These are phyloP conservation scores for Eonycteris spelaea DNA, from an alignment of 2,113 vertebrate species.

Conservation along the genomic window DNA sequence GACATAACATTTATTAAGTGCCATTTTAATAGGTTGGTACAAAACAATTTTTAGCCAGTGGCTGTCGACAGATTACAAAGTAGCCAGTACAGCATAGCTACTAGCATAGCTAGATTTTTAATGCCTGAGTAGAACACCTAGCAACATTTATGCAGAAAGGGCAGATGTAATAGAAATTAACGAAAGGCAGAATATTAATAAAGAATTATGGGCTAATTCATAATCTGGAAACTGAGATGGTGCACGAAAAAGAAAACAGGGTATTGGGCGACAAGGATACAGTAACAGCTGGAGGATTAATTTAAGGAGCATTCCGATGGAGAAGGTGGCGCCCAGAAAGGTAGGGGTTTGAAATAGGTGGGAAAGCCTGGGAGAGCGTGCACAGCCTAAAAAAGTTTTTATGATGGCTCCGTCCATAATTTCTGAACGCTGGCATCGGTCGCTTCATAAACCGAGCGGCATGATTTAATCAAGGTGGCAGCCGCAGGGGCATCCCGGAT, in stretches of 20 bases:
- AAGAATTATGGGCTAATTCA: not conserved
- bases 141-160: not conserved
- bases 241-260: not conserved
- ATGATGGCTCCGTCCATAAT: not conserved
- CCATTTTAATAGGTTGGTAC: not conserved
- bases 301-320: not conserved
- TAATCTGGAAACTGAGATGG: not conserved
- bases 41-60: not conserved
- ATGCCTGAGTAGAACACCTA: not conserved
- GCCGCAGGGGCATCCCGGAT: constrained; percentile 35
- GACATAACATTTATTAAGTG: not conserved
- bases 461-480: not conserved
- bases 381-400: constrained; percentile 42
- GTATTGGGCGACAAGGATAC: not conserved
- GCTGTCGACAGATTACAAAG: constrained; percentile 39
- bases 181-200: not conserved
- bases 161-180: not conserved
- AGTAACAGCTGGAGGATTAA: not conserved
- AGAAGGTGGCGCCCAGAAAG: not conserved
- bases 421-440: not conserved
- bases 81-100: not conserved
- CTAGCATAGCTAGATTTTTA: not conserved
- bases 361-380: not conserved
- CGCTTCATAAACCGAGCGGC: not conserved
- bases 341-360: not conserved